Percentiles rank a stretch among this genome's conserved stretches.
These are phyloP conservation scores for Dinocampus coccinellae DNA, from an alignment of 2,888 invertebrate genomes.

Conservation along the genomic window DNA sequence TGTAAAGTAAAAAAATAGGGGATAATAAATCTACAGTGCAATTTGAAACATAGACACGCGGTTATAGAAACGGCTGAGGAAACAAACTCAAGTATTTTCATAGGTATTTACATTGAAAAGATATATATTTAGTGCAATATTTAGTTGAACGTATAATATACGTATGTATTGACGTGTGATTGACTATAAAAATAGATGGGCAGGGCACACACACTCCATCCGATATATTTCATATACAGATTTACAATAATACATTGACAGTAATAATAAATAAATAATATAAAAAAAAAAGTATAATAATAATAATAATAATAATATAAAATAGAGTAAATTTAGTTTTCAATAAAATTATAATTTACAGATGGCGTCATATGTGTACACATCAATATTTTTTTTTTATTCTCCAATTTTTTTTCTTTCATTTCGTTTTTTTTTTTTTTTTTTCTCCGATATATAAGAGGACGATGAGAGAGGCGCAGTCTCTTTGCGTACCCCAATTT, in stretches of 20 bases:
- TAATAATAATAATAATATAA: neutral
- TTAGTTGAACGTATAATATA: neutral
- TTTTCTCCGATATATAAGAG: conserved; percentile 15
- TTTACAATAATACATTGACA: conserved; percentile 1
- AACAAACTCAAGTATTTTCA: conserved; percentile 52
- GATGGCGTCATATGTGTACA: no score
- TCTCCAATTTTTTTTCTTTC: no score
- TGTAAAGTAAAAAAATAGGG: neutral
- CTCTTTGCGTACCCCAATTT: conserved; percentile 48
- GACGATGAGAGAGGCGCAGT: conserved; percentile 9
- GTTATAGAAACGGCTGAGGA: conserved; percentile 47
- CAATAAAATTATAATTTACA: no score
- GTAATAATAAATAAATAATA: conserved; percentile 7
- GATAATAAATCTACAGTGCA: conserved; percentile 28
- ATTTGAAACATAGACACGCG: conserved; percentile 46
- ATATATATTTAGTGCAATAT: neutral
- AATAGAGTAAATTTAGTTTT: neutral
- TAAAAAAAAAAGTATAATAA: no score
- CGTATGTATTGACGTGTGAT: neutral
- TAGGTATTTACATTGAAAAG: conserved; percentile 38
- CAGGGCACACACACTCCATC: neutral
- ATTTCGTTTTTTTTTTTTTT: neutral
- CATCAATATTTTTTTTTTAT: no score
- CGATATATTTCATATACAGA: neutral
- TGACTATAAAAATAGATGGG: neutral